Evolutionary conservation across 2,113 vertebrate genomes (phyloP), one percentile per base, ranked within the genome.

Genomic region (Dermatemys mawii): DNA sequence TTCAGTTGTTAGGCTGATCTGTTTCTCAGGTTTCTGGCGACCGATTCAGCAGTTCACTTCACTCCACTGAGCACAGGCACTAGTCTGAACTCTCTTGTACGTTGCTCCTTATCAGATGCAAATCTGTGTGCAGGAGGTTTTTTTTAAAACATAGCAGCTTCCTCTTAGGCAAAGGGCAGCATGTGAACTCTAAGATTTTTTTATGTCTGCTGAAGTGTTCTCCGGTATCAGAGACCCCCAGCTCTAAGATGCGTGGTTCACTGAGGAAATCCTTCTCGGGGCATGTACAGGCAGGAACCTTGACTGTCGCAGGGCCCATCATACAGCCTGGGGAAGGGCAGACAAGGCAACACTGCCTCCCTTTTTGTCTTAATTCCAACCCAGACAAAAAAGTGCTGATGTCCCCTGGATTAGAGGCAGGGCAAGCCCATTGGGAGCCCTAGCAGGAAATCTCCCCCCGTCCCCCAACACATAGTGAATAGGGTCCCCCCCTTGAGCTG

Each of bases 201-300:
- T 70, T 81, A 89, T 26, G 11, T 13, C n/a, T 53, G 32, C 0
- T 0, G 55, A 55, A 19, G 0, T 82, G 63, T 53, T 63, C 70
- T 76, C 70, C 54, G 27, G 1, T 0, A 38, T 35, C 49, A 78
- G 38, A 78, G 35, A 78, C 49, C 27, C 8, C 17, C 11, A 22
- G 4, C 19, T 94, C 21, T 2, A 6, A 78, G 82, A 44, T 46
- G 17, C 35, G 38, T 67, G 35, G 32, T 16, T 32, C 75, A 75
- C 85, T 8, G n/a, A 78, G 54, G 24, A 38, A 44, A 44, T 75
- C 11, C 11, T 35, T 35, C 16, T 35, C 35, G n/a, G 29, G 11
- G 27, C 44, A 17, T 0, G 0, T n/a, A 54, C 29, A 50, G 78
- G 73, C 70, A 44, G 41, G 44, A 70, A 49, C 7, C 0, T 0